phyloP scores from a whole-genome alignment of 1,140 invertebrate species.

The Drosophila sturtevanti region DNA sequence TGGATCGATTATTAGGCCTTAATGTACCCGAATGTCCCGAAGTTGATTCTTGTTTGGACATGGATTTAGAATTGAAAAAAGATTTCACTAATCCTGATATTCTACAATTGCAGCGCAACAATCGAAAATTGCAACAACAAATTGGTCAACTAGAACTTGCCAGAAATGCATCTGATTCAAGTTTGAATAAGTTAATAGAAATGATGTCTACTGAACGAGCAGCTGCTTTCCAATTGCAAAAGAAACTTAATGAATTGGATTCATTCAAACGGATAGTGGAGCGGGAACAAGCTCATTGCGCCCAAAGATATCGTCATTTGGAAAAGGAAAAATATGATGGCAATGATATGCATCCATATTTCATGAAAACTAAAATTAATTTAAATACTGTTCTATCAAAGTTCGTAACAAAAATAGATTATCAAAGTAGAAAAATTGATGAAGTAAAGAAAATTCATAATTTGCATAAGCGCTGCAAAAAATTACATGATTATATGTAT shows the following conservation, averaged over 20 bases:
- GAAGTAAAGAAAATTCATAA: neutral
- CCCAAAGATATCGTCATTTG: slow-evolving; percentile 30
- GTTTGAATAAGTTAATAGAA: neutral
- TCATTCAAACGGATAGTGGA: slow-evolving; percentile 38
- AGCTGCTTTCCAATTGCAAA: neutral
- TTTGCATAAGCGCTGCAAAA: neutral
- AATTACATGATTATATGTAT: neutral
- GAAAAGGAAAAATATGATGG: slow-evolving; percentile 25
- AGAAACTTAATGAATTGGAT: slow-evolving; percentile 21
- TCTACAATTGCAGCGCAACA: slow-evolving; percentile 18
- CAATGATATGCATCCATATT: slow-evolving; percentile 2
- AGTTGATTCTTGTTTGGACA: slow-evolving; percentile 6
- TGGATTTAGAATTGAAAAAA: slow-evolving; percentile 13
- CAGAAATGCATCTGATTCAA: slow-evolving; percentile 6
- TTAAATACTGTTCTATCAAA: neutral
- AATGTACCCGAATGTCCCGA: slow-evolving; percentile 27
- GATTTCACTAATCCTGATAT: slow-evolving; percentile 16
- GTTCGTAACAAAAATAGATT: neutral
- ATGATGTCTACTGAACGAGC: neutral
- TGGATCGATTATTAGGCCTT: slow-evolving; percentile 11
- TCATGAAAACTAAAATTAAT: neutral
- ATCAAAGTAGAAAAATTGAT: neutral
- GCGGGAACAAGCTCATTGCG: slow-evolving; percentile 30
- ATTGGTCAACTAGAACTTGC: slow-evolving; percentile 18
- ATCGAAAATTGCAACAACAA: slow-evolving; percentile 32